Base-by-base conservation (phyloP, 2,888 invertebrate genomes). In the Pseudoips prasinana region DNA sequence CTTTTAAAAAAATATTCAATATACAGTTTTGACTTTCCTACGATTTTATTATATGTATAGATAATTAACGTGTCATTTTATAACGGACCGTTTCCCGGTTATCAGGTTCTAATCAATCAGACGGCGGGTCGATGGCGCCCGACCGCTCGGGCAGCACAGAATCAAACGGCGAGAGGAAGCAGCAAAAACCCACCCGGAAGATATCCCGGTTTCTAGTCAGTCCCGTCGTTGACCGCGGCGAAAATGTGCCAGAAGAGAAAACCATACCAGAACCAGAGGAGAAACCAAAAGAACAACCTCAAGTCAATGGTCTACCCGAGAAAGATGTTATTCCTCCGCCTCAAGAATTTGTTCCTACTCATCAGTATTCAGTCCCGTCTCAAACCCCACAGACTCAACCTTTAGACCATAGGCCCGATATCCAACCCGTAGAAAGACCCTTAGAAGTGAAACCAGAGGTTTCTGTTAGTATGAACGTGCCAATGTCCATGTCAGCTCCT, bases 141-240 rank as follows among this genome's bases (percentile, higher is more conserved):
- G 86, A 86, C 3, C 77, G 84, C 0, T 73, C 84, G 1, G 83
- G 79, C 43, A 82, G 82, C 58, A 50, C 72, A 1, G 87, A 86
- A 40, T 83, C 84, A 1, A 78, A 75, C 53, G 79, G 82, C 40
- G 81, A 80, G 19, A 79, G 77, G 37, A 88, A 88, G 39, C 75
- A 81, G 8, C 78, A 89, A 5, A 91, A 91, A 54, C 91, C 91
- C 27, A 89, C 90, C 22, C 86, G 95, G 39, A 95, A 95, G 73
- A 94, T 95, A 58, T 95, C 95, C 17, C 87, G 95, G 36, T 95
- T 95, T 80, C 90, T 95, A 69, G 95, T 95, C 54, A 95, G 95
- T 73, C 95, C 95, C 10, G 95, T 95, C 1, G 89, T 93, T 18
- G 92, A 92, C 49, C 63, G 90, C 84, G 75, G 73, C 23, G 82